A percentile compares a stretch with the other conserved stretches of the same genome.
Conservation (phyloP, 2,797 vertebrate genomes). For the Sebastes alutus region DNA sequence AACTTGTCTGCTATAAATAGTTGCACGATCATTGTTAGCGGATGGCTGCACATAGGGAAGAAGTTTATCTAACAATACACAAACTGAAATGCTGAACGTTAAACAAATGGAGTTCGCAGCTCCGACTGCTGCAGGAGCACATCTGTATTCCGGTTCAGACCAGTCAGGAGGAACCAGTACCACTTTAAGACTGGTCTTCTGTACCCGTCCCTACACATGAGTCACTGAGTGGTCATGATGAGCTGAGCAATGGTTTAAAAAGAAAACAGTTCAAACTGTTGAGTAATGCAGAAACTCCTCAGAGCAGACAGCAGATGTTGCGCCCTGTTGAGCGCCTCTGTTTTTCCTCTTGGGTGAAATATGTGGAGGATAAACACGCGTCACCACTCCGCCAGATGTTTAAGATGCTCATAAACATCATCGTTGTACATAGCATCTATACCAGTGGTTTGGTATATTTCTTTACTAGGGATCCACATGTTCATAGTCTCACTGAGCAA, state of each 20-base stretch:
- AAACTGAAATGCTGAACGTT: neutral
- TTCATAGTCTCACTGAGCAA: neutral
- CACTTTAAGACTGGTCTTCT: neutral
- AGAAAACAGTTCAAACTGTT: neutral
- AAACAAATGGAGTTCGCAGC: neutral
- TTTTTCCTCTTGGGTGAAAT: neutral
- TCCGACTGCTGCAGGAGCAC: neutral
- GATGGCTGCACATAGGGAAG: neutral
- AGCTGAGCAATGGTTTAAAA: neutral
- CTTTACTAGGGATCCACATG: neutral
- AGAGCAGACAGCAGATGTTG: neutral
- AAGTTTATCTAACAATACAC: neutral
- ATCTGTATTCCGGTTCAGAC: neutral
- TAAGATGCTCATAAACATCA: neutral
- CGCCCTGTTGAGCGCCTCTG: neutral
- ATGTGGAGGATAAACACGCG: neutral
- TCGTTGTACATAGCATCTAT: neutral
- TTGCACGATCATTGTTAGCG: neutral
- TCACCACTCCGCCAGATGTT: neutral
- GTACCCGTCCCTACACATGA: neutral
- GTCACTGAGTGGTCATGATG: neutral
- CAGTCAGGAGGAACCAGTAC: neutral
- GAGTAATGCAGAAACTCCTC: conserved; percentile 1
- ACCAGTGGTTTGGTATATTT: neutral
- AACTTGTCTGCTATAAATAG: neutral